Base-by-base conservation (phyloP, 1,140 invertebrate species). In the Zaprionus camerounensis region DNA sequence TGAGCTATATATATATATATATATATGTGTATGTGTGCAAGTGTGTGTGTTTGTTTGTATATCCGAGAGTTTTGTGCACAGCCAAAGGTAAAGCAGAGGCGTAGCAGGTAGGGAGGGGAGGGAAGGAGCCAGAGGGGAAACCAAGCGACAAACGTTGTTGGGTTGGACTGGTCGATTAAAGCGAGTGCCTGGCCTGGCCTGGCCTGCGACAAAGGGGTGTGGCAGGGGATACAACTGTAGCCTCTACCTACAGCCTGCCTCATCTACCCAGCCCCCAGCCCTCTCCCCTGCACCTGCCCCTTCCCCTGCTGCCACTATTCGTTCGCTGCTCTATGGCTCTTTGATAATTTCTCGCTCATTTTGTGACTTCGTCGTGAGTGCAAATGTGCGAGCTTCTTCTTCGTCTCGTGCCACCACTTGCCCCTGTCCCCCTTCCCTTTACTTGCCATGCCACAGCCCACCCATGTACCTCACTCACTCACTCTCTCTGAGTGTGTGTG, bases 321-420 rank as follows among this genome's bases (percentile, higher is more conserved):
- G 38, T 9, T n/a, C 13, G 46, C 20, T 22, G 9, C 46, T 51
- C 58, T 53, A 65, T 71, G 71, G 65, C 62, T 71, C 67, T 70
- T 76, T 80, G 76, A 77, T 87, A 86, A 76, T 82, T 86, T 78
- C 78, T 85, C 71, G 82, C 82, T 85, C 78, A 85, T 84, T 84
- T 84, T 85, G 62, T 66, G 74, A 71, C 67, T 71, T 46, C 53
- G 41, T 57, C 41, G 80, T 78, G 77, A 84, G 78, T 81, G 69
- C 75, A 71, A 81, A 68, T 68, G 44, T 67, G 56, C 57, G 64
- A 59, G 41, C 55, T 41, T 22, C 56, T 55, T 75, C 51, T 68
- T 34, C 46, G 7, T 38, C 28, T 28, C 51, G 34, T 41, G 34
- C 55, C 61, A 41, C 59, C 46, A 31, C 62, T 26, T 24, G 17